Evolutionary conservation across 1,140 invertebrate species (phyloP), one percentile per base, ranked within the genome.

Genomic region (Formica selysi): DNA sequence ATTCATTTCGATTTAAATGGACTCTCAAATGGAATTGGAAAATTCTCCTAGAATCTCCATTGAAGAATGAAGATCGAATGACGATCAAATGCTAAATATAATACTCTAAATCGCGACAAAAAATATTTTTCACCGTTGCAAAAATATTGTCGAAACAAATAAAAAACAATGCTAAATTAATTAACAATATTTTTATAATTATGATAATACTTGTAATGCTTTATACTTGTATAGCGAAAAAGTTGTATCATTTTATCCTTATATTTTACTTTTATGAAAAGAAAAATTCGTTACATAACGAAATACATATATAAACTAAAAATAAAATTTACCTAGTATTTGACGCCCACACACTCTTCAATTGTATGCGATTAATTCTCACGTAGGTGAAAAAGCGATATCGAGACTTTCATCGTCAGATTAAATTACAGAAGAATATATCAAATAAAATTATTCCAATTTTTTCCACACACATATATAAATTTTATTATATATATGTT

Each of bases 1-100:
- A 67, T 51, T 57, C 67, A 64, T 85, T 65, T 32, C 83, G 16
- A 78, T 62, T 85, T 44, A 59, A 85, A 85, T 85, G 59, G 44
- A 85, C 36, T 79, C 59, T 64, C 79, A 83, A 74, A 62, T 83
- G 38, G 54, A 61, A 74, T 74, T 61, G 68, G 6, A 44, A 64
- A 59, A 38, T 62, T 48, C 22, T n/a, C 29, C 13, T 38, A 11
- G 54, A 74, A 74, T 83, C 38, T 73, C 68, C 26, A 44, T 36
- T 48, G 51, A 83, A 48, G 41, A 48, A 36, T 74, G 29, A 41
- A 73, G 26, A 83, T 74, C 19, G 13, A 36, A 16, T 36, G 62
- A 51, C 29, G 13, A 19, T 4, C 13, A 48, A 74, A 22, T 73
- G 44, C 0, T 44, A 44, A 59, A 38, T 61, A 44, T 36, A 48